Conservation (phyloP, 2,888 invertebrate species). For the Scaptomyza polygonia region DNA sequence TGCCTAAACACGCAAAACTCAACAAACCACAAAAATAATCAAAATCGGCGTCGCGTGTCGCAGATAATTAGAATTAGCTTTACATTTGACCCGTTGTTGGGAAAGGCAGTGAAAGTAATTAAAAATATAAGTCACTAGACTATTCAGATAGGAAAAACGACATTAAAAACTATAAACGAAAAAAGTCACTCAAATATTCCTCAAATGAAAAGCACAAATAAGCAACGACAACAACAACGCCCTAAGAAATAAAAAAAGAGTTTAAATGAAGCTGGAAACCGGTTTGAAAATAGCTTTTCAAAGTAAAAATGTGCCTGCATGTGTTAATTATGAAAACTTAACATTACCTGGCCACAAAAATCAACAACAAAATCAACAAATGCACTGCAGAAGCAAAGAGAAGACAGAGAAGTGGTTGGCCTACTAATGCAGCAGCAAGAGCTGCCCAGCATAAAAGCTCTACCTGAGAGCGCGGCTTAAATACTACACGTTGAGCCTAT, state of each 20-base stretch:
- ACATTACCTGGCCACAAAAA: slow-evolving; percentile 51
- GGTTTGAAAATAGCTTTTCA: slow-evolving; percentile 65
- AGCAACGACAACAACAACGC: slow-evolving; percentile 50
- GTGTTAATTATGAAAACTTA: slow-evolving; percentile 61
- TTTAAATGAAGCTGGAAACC: slow-evolving; percentile 51
- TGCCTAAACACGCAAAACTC: slow-evolving; percentile 29
- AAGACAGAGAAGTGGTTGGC: slow-evolving; percentile 61
- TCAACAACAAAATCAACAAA: slow-evolving; percentile 44
- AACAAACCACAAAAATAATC: slow-evolving; percentile 39
- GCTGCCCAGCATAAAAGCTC: slow-evolving; percentile 27
- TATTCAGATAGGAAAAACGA: slow-evolving; percentile 37
- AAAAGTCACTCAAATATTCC: slow-evolving; percentile 52
- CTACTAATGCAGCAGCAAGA: slow-evolving; percentile 67
- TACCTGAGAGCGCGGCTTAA: slow-evolving; percentile 39
- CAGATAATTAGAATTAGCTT: slow-evolving; percentile 66
- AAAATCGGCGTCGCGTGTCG: slow-evolving; percentile 69
- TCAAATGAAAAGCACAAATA: slow-evolving; percentile 45
- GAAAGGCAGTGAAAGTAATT: slow-evolving; percentile 75
- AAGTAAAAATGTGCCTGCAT: slow-evolving; percentile 57
- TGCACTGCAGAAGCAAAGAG: slow-evolving; percentile 40
- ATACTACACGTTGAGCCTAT: slow-evolving; percentile 20
- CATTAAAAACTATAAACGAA: slow-evolving; percentile 17
- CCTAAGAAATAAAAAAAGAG: slow-evolving; percentile 40
- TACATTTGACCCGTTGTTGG: slow-evolving; percentile 42
- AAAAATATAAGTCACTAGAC: slow-evolving; percentile 65